Conservation (phyloP, 2,888 invertebrate species). For the Operophtera brumata region DNA sequence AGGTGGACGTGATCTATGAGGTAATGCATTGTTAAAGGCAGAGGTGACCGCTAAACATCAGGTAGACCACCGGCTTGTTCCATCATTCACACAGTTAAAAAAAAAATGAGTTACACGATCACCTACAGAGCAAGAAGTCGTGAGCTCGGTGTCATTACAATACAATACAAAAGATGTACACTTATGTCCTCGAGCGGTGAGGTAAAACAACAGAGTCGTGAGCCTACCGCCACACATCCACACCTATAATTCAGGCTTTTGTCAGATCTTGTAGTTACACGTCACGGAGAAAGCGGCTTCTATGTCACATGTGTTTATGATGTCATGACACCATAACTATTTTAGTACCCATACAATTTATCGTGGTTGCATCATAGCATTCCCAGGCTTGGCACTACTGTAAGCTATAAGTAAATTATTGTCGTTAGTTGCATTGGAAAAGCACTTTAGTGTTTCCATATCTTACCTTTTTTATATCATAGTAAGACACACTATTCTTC, state of each 20-base stretch:
- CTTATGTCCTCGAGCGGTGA: background rate
- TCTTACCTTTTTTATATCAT: too few species aligned
- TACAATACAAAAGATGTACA: background rate
- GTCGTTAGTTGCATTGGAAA: background rate
- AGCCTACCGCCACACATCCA: slow-evolving; percentile 2
- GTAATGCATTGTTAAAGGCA: too few species aligned
- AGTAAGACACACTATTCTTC: too few species aligned
- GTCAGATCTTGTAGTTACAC: slow-evolving; percentile 14
- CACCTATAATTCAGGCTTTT: slow-evolving; percentile 7
- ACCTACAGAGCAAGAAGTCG: background rate
- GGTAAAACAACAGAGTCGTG: slow-evolving; percentile 8
- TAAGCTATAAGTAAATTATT: slow-evolving; percentile 10
- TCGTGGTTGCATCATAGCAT: slow-evolving; percentile 12
- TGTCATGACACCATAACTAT: slow-evolving; percentile 17
- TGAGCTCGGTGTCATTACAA: slow-evolving; percentile 3
- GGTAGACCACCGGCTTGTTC: too few species aligned
- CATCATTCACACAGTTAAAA: too few species aligned
- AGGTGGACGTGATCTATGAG: too few species aligned
- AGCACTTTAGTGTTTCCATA: background rate
- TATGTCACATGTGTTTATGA: slow-evolving; percentile 14
- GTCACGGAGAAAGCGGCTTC: slow-evolving; percentile 20
- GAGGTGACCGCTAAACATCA: too few species aligned
- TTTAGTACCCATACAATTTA: slow-evolving; percentile 9
- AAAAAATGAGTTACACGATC: background rate
- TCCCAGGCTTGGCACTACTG: slow-evolving; percentile 7